Evolutionary conservation across 2,797 vertebrate genomes (phyloP), one percentile per base, ranked within the genome.

Genomic region (Discoglossus pictus): DNA sequence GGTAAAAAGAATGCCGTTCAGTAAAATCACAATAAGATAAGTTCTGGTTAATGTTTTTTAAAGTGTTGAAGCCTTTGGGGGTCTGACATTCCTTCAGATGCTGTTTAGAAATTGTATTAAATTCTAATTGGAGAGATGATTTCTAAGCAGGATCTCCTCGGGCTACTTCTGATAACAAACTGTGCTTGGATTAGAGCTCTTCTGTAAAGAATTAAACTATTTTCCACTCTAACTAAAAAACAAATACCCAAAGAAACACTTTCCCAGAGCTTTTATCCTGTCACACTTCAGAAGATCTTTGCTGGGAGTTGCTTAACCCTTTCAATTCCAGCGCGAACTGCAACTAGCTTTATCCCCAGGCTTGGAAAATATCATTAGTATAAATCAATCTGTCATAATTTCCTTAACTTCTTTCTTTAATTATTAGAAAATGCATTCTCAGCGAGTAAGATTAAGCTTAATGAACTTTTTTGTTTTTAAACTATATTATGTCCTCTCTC

Each of bases 31-130:
- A 48, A 62, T 35, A 54, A 31, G 50, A 53, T 34, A 60, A 31
- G 38, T 60, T 38, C 56, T 51, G 52, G 35, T 25, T 56, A 71
- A 50, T 51, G 34, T 44, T 50, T 31, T n/a, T 51, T n/a, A 17
- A 17, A 23, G 44, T 24, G 13, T 55, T 31, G 63, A 62, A 70
- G 68, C 44, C 60, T 64, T 50, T 71, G 44, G 61, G n/a, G 47
- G 34, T 15, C 10, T 35, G 21, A 56, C 12, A 54, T 51, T 17
- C 15, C 42, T 25, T 21, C 34, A 47, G 21, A 25, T 40, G 52
- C 39, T 63, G 42, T 38, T 48, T 50, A n/a, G 44, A 44, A 48
- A 43, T 63, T 48, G 58, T 23, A 56, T 63, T 63, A 50, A 9
- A 16, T 16, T 50, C 35, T 62, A 35, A 55, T 31, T 55, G 35